A percentile compares a stretch with the other conserved stretches of the same genome.
phyloP scores from a whole-genome alignment of 1,140 invertebrate species.

The Mamestra configurata region DNA sequence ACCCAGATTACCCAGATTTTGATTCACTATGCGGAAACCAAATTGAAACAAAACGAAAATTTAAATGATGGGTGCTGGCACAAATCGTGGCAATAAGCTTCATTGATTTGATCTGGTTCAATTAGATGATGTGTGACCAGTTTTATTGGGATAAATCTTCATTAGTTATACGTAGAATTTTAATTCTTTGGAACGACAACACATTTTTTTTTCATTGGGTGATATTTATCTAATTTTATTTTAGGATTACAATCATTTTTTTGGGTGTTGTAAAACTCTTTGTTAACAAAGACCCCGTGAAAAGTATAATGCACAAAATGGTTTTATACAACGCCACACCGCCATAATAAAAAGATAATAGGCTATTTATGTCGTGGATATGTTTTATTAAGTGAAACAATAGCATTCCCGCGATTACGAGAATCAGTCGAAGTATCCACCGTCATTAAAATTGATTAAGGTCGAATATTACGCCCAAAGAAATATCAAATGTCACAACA shows the following conservation, averaged over 20 bases:
- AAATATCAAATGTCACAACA: neutral
- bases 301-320: slow-evolving; percentile 9
- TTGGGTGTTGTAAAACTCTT: neutral
- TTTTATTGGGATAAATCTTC: neutral
- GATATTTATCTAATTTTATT: neutral
- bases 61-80: neutral
- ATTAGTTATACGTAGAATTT: neutral
- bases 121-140: neutral
- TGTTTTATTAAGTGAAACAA: slow-evolving; percentile 31
- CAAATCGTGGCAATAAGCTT: neutral
- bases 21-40: too few relatives aligned
- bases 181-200: too few relatives aligned
- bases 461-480: neutral
- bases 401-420: neutral
- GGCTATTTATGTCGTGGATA: slow-evolving; percentile 23
- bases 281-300: neutral
- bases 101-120: slow-evolving; percentile 2
- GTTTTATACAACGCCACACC: slow-evolving; percentile 2
- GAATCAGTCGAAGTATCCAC: slow-evolving; percentile 4
- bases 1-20: too few relatives aligned
- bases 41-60: neutral
- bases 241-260: too few relatives aligned
- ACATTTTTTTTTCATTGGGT: neutral
- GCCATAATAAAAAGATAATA: slow-evolving; percentile 35
- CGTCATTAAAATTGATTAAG: slow-evolving; percentile 12